Percentiles rank a stretch among this genome's conserved stretches.
phyloP scores from a whole-genome alignment of 2,888 invertebrate species.

The Zootermopsis nevadensis region DNA sequence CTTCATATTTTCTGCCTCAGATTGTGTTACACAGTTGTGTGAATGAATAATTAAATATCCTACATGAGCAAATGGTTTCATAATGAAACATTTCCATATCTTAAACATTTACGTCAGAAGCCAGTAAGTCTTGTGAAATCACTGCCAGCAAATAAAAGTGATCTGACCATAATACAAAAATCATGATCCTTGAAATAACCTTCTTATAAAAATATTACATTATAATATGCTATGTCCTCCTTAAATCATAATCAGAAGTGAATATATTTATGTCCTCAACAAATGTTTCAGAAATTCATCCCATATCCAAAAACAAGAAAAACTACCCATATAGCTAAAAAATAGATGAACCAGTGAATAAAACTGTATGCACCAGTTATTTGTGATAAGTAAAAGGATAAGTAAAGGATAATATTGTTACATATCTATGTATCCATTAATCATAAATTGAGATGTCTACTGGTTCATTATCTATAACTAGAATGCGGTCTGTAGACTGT shows the following conservation, averaged over 20 bases:
- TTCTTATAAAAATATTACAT: no score
- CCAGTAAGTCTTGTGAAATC: no score
- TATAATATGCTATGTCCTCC: no score
- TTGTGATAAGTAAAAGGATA: not conserved
- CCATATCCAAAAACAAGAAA: not conserved
- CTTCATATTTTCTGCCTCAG: not conserved
- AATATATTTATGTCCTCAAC: not conserved
- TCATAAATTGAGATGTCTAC: not conserved
- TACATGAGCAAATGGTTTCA: not conserved
- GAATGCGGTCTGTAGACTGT: not conserved
- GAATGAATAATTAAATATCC: not conserved
- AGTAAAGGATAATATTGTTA: not conserved
- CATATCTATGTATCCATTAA: not conserved
- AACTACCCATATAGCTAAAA: not conserved
- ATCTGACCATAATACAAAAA: no score
- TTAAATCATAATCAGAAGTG: no score
- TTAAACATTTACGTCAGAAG: not conserved
- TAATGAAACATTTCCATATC: conserved; percentile 1
- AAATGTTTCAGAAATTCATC: conserved; percentile 5
- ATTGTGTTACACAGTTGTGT: not conserved
- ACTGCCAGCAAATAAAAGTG: no score
- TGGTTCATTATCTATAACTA: not conserved
- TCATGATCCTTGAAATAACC: no score
- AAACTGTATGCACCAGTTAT: not conserved
- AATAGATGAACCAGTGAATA: not conserved